Percentiles rank a stretch among this genome's conserved stretches.
phyloP scores from a whole-genome alignment of 2,797 vertebrate species.

The Chrosomus eos region DNA sequence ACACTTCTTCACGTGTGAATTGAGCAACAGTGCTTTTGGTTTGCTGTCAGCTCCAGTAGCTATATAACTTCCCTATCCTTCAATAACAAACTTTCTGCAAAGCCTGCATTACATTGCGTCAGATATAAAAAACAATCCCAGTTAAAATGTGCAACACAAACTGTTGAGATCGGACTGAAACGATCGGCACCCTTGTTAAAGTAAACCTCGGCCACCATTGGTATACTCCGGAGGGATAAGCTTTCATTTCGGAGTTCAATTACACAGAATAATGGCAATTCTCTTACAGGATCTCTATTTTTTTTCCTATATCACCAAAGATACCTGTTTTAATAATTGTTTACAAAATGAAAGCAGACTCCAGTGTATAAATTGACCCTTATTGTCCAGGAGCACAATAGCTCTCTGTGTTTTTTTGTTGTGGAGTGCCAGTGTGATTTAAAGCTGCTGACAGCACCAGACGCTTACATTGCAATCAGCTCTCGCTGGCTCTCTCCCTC shows the following conservation, averaged over 20 bases:
- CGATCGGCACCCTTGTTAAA: not conserved
- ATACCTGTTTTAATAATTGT: conserved; percentile 61
- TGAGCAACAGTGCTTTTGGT: not conserved
- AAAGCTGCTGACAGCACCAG: conserved; percentile 91
- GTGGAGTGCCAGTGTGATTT: conserved; percentile 85
- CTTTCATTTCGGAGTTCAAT: conserved; percentile 31
- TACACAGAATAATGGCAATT: conserved; percentile 40
- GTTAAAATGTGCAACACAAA: not conserved
- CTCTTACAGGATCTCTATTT: conserved; percentile 2
- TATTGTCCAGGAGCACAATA: conserved; percentile 81
- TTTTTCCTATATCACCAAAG: conserved; percentile 27
- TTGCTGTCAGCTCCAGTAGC: not conserved
- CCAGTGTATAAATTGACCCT: conserved; percentile 71
- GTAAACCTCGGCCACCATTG: conserved; percentile 1
- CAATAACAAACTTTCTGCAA: conserved; percentile 1
- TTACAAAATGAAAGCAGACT: conserved; percentile 74
- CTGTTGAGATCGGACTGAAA: not conserved
- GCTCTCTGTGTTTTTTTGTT: conserved; percentile 80
- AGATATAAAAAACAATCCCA: not conserved
- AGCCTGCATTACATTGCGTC: not conserved
- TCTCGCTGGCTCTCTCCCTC: conserved; percentile 79
- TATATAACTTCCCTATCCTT: not conserved
- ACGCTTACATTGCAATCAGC: conserved; percentile 84
- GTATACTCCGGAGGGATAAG: not conserved
- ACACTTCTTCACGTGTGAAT: not conserved